Conservation (phyloP, 2,113 vertebrate species). For the Maccullochella peelii region DNA sequence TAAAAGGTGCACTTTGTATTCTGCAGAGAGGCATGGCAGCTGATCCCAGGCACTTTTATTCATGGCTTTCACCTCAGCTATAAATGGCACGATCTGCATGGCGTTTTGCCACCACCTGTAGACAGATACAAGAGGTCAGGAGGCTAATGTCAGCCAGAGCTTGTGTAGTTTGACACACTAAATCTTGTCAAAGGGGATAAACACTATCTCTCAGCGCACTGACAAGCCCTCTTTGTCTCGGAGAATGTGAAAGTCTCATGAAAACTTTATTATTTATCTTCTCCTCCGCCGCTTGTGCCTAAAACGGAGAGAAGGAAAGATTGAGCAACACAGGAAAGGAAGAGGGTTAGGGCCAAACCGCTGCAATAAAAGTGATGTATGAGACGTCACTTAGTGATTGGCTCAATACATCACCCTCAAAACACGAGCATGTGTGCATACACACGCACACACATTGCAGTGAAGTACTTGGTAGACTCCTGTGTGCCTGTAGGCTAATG, state of each 20-base stretch:
- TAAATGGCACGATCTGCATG: slow-evolving; percentile 24
- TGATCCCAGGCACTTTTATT: slow-evolving; percentile 32
- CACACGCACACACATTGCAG: background rate
- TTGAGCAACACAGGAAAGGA: slow-evolving; percentile 68
- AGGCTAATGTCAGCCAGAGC: slow-evolving; percentile 48
- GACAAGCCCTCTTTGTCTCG: slow-evolving; percentile 69
- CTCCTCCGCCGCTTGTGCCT: slow-evolving; percentile 24
- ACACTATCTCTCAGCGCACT: slow-evolving; percentile 40
- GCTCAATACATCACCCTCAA: slow-evolving; percentile 79
- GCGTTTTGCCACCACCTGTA: slow-evolving; percentile 46
- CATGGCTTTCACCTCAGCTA: slow-evolving; percentile 13
- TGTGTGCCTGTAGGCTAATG: slow-evolving; percentile 57
- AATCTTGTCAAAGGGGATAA: slow-evolving; percentile 63
- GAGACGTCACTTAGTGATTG: slow-evolving; percentile 75
- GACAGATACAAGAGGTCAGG: slow-evolving; percentile 49
- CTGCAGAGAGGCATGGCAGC: slow-evolving; percentile 11
- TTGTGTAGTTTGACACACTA: slow-evolving; percentile 50
- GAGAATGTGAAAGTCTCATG: slow-evolving; percentile 72
- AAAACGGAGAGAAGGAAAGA: slow-evolving; percentile 60
- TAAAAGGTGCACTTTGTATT: slow-evolving; percentile 44
- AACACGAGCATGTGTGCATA: slow-evolving; percentile 23
- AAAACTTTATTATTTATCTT: slow-evolving; percentile 81
- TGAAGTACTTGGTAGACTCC: background rate
- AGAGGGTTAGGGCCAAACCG: slow-evolving; percentile 71
- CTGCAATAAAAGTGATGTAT: slow-evolving; percentile 85